phyloP scores from a whole-genome alignment of 2,888 invertebrate genomes.

The Taphrorychus bicolor region DNA sequence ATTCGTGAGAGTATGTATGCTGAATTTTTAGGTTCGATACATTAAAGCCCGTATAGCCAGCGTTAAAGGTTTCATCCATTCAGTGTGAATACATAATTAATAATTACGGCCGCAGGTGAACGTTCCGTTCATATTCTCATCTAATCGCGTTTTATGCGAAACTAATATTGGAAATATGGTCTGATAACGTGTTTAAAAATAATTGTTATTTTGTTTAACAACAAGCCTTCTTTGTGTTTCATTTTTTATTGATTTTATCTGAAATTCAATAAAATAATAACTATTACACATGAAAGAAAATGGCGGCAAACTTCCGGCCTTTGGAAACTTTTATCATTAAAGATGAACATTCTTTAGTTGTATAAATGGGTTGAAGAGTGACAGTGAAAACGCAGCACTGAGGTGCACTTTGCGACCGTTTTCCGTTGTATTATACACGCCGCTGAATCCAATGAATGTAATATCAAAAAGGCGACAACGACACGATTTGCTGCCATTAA shows the following conservation, averaged over 20 bases:
- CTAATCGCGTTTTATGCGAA: background rate
- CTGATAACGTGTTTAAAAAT: too few species aligned
- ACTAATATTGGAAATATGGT: too few species aligned
- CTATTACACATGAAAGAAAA: background rate
- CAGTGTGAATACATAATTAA: too few species aligned
- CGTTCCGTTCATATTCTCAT: background rate
- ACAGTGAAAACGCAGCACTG: constrained; percentile 24
- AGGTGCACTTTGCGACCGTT: constrained; percentile 32
- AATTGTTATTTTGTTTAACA: background rate
- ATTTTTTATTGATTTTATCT: background rate
- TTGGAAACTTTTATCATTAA: too few species aligned
- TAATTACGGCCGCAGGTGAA: too few species aligned
- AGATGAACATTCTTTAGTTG: too few species aligned
- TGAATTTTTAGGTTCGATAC: background rate
- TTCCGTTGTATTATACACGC: constrained; percentile 35
- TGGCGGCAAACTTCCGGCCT: background rate
- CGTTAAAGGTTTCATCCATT: too few species aligned
- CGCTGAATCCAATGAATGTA: constrained; percentile 31
- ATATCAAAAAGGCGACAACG: constrained; percentile 30
- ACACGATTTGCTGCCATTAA: constrained; percentile 38
- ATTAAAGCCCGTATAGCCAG: too few species aligned
- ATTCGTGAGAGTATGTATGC: constrained; percentile 2
- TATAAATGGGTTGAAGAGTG: background rate
- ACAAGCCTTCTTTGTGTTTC: background rate
- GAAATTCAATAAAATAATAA: background rate